phyloP scores from a whole-genome alignment of 1,140 invertebrate genomes.

The Papilio glaucus region DNA sequence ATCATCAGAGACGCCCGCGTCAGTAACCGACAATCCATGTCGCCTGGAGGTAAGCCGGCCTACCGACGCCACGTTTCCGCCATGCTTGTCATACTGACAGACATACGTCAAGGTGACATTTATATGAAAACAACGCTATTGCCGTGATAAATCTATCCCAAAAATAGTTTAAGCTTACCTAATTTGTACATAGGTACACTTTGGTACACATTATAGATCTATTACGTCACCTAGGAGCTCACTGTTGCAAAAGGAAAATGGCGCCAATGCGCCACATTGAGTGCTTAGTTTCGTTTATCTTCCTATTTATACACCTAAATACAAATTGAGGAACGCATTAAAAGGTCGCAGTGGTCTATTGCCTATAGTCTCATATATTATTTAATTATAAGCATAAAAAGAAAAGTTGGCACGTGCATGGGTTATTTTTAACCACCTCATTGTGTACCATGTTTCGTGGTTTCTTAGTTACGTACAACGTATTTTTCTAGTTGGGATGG shows the following conservation, averaged over 20 bases:
- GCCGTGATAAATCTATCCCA: constrained; percentile 50
- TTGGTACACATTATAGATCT: constrained; percentile 61
- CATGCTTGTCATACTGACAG: constrained; percentile 81
- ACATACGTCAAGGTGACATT: constrained; percentile 82
- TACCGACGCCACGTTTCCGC: constrained; percentile 82
- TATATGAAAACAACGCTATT: constrained; percentile 73
- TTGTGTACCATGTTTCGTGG: constrained; percentile 24
- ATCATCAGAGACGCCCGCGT: constrained; percentile 77
- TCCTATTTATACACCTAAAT: constrained; percentile 36
- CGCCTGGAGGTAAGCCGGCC: constrained; percentile 80
- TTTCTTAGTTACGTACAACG: neutral
- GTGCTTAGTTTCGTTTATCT: constrained; percentile 49
- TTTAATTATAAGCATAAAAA: constrained; percentile 3
- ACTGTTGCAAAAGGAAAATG: constrained; percentile 79
- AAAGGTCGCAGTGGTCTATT: neutral
- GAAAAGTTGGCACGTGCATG: constrained; percentile 64
- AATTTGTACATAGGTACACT: constrained; percentile 41
- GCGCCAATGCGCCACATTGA: constrained; percentile 77
- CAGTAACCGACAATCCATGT: constrained; percentile 71
- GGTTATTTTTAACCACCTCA: constrained; percentile 73
- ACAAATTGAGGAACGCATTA: constrained; percentile 9
- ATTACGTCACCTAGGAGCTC: constrained; percentile 75
- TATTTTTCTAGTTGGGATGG: neutral
- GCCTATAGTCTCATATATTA: neutral
- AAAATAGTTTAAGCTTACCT: constrained; percentile 49